Evolutionary conservation across 2,888 invertebrate species (phyloP), one percentile per base, ranked within the genome.

Genomic region (Sipha maydis): DNA sequence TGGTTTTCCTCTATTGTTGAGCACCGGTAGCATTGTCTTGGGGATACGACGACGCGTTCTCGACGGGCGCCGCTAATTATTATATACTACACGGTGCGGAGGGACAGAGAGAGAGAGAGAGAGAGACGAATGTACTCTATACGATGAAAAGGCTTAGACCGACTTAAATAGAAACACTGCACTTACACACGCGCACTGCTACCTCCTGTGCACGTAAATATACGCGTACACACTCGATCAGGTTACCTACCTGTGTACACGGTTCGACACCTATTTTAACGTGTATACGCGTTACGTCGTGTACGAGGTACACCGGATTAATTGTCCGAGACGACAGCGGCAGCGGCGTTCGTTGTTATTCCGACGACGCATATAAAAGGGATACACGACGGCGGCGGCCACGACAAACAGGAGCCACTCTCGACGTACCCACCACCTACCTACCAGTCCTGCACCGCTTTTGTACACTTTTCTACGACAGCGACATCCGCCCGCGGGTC

Each of bases 61-160:
- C 88, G 80, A 82, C 88, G 88, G 88, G 88, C 88, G 88, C 88
- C 88, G 88, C 88, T 88, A 88, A 88, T 88, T 88, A 88, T 88
- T 82, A 48, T 48, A 76, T 48, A 76, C 75, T 61, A 75, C 31
- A 76, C 56, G 34, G 38, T 75, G 48, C 48, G 14, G 48, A 48
- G 48, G 9, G 48, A 71, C n/a, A 41, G 48, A 73, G 21, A 56
- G n/a, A 31, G 41, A 76, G 28, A 61, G 21, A 61, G 54, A 83
- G 38, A 76, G 56, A 67, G 11, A 76, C 31, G 71, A 28, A 0
- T 67, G 9, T 67, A 67, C 31, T 71, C 82, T 17, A n/a, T n/a
- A 21, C 38, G 56, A 34, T 31, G 34, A 84, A 84, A 84, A 75
- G 61, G 75, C 83, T n/a, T n/a, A 75, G 75, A 38, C 28, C n/a